Base-by-base conservation (phyloP, 64 coral and sea anemone species). In the Montipora efflorescens region DNA sequence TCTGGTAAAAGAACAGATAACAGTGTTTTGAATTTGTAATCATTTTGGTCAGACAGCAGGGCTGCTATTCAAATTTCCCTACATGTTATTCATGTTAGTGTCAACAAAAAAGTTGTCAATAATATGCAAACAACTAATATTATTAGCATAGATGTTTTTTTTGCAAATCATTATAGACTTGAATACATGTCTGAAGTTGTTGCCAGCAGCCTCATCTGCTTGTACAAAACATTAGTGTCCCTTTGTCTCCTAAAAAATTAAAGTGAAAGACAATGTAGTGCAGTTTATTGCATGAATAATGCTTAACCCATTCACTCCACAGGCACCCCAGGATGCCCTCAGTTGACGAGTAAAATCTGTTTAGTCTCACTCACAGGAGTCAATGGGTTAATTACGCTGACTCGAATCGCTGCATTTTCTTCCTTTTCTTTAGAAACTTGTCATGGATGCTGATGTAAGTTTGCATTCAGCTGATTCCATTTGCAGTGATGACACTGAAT, bases 401-500 rank as follows among this genome's bases (percentile, higher is more conserved):
- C 21, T 0, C 21, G 68, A 11, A 28, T 71, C 10, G 20, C 21
- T 71, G 18, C 18, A 21, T 23, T 71, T 71, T 71, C 5, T 20
- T 15, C 21, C 21, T 8, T 89, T 59, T 7, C 46, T 7, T 61
- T 57, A 8, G 82, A 67, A 77, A 76, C 82, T 55, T 22, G 69
- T 14, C 12, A 97, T 97, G 96, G 96, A 97, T 89, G 79, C 74
- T 16, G 89, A 97, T 78, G 81, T 59, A 28, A 97, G 91, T 87
- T 47, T 84, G 13, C 89, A 90, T 55, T 94, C 93, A 6, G 82
- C 67, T n/a, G 92, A 94, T 47, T 97, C 96, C 22, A 78, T 97
- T 7, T 97, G 96, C 75, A 97, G 96, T 86, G 96, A 97, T 74
- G 96, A 97, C 74, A 97, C 96, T 2, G 96, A 97, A 76, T 97